A percentile compares a stretch with the other conserved stretches of the same genome.
Evolutionary conservation across 2,888 invertebrate species (phyloP).

Genomic region (Hirtodrosophila alboralis): DNA sequence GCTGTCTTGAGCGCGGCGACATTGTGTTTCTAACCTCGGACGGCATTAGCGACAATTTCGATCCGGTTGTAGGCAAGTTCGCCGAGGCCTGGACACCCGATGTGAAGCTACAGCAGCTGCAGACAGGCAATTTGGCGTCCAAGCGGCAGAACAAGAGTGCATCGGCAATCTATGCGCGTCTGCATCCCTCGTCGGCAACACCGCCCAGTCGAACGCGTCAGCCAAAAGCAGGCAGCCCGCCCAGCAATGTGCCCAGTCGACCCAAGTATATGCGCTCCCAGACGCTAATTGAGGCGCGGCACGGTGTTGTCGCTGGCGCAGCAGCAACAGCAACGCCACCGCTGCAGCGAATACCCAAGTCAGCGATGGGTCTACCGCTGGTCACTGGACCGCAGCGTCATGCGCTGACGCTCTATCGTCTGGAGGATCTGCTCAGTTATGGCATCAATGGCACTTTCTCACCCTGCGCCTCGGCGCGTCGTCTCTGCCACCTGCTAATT

Average conservation of each 20-base stretch:
- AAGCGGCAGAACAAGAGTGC: slow-evolving; percentile 84
- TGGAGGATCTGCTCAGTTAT: slow-evolving; percentile 90
- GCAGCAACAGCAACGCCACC: slow-evolving; percentile 32
- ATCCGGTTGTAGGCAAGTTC: slow-evolving; percentile 95
- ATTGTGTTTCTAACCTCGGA: slow-evolving; percentile 95
- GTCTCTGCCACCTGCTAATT: slow-evolving; percentile 89
- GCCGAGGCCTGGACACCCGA: slow-evolving; percentile 86
- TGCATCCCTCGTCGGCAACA: slow-evolving; percentile 71
- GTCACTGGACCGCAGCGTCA: slow-evolving; percentile 91
- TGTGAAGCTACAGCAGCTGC: slow-evolving; percentile 70
- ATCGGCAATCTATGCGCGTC: slow-evolving; percentile 81
- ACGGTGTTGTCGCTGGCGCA: slow-evolving; percentile 54
- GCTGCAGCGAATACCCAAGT: slow-evolving; percentile 83
- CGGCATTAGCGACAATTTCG: slow-evolving; percentile 95
- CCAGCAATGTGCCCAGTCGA: slow-evolving; percentile 78
- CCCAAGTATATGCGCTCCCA: slow-evolving; percentile 84
- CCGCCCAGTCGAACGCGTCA: slow-evolving; percentile 57
- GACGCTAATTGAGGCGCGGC: slow-evolving; percentile 83
- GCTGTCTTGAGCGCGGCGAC: slow-evolving; percentile 91
- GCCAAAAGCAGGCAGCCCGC: slow-evolving; percentile 58
- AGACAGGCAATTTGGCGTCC: slow-evolving; percentile 68
- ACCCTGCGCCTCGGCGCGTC: slow-evolving; percentile 87
- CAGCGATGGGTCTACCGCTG: slow-evolving; percentile 86
- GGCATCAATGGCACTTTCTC: slow-evolving; percentile 88
- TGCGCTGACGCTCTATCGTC: slow-evolving; percentile 89